Conservation (phyloP, 2,113 vertebrate genomes). For the Narcine bancroftii region DNA sequence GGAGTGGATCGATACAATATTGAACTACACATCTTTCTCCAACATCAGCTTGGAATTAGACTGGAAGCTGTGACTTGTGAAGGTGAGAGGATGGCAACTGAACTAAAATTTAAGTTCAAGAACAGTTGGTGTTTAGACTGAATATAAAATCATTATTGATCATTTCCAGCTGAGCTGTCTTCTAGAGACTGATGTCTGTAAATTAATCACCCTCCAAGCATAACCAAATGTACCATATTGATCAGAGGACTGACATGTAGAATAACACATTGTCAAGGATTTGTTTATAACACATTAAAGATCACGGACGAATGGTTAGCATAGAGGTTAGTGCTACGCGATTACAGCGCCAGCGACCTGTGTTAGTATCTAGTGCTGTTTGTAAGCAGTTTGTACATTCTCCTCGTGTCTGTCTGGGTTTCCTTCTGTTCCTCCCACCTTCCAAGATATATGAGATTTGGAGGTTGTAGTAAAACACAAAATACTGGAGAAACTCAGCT, state of each 20-base stretch:
- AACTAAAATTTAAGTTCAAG: neutral
- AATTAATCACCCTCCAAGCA: neutral
- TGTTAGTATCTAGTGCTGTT: too few species aligned
- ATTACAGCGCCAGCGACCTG: too few species aligned
- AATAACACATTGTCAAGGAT: constrained; percentile 9
- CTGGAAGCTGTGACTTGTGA: neutral
- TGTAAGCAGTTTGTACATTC: too few species aligned
- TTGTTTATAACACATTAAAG: constrained; percentile 5
- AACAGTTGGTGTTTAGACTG: neutral
- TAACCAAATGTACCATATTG: constrained; percentile 32
- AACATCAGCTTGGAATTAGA: neutral
- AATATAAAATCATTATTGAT: neutral
- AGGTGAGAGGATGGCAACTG: neutral
- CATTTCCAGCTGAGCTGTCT: neutral
- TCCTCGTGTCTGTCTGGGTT: too few species aligned
- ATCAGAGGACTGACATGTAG: neutral
- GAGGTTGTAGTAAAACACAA: too few species aligned
- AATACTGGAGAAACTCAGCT: too few species aligned
- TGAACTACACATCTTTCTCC: neutral
- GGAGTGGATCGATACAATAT: neutral
- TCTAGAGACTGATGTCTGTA: neutral
- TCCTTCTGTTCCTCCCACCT: too few species aligned
- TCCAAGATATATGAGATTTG: too few species aligned
- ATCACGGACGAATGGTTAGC: too few species aligned
- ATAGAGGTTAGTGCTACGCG: too few species aligned